Conservation (phyloP, 92 coral and sea anemone genomes). For the Porites evermanni region DNA sequence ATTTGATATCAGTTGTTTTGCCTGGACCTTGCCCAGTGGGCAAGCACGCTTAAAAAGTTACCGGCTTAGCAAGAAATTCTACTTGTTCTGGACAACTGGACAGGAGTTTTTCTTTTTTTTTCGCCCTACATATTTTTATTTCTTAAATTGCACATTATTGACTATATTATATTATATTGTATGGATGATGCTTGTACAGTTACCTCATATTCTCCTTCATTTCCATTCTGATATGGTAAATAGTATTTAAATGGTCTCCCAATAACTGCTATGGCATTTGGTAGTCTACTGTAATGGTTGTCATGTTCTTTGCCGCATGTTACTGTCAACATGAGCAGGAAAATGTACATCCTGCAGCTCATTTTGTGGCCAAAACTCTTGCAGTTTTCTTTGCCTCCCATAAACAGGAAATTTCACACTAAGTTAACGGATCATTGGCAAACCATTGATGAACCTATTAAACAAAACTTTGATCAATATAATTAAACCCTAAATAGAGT, state of each 20-base stretch:
- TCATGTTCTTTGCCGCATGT: background rate
- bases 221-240: slow-evolving; percentile 61
- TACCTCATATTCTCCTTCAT: slow-evolving; percentile 25
- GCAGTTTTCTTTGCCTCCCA: background rate
- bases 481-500: no score
- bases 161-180: background rate
- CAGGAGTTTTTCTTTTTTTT: no score
- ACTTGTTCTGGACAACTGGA: no score
- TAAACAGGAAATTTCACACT: background rate
- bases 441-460: slow-evolving; percentile 30
- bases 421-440: slow-evolving; percentile 4
- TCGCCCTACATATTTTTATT: no score
- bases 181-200: background rate
- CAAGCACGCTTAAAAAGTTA: no score
- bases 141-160: no score
- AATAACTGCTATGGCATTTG: slow-evolving; percentile 85
- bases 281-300: slow-evolving; percentile 51
- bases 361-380: slow-evolving; percentile 4
- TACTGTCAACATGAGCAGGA: slow-evolving; percentile 11
- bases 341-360: slow-evolving; percentile 15
- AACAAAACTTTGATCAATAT: background rate
- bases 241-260: slow-evolving; percentile 84
- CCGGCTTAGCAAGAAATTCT: no score
- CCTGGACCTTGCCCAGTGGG: no score
- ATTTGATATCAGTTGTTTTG: no score